These are phyloP conservation scores for Phortica magna DNA, from an alignment of 2,888 invertebrate species.

Conservation along the genomic window DNA sequence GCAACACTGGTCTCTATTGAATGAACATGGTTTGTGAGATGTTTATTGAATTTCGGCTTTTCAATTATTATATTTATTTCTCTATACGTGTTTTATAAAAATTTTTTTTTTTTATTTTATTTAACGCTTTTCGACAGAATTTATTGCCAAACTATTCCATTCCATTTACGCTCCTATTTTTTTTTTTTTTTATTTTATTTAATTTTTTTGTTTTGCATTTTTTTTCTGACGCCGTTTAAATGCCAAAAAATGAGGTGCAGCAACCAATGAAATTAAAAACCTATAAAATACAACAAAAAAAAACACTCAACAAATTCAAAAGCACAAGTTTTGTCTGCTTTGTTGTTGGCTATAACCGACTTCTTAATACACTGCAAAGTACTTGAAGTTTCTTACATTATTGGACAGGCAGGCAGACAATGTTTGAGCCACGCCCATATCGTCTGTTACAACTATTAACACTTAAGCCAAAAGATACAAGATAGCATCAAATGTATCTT, in stretches of 20 bases:
- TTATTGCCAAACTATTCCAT: background rate
- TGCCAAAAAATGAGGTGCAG: conserved; percentile 4
- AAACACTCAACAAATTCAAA: background rate
- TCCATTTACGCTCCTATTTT: background rate
- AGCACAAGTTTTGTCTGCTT: background rate
- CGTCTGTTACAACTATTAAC: no score
- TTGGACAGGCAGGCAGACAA: no score
- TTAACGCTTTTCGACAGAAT: background rate
- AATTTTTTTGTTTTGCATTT: background rate
- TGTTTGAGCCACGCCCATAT: no score
- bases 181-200: background rate
- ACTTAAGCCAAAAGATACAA: no score
- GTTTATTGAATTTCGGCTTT: no score
- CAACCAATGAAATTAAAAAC: background rate
- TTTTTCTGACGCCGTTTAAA: background rate
- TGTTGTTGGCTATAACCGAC: no score
- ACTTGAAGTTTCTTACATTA: no score
- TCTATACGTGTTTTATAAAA: background rate
- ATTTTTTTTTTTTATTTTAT: background rate
- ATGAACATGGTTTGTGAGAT: no score
- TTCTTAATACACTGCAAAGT: no score
- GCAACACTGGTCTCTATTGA: no score
- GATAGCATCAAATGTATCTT: no score
- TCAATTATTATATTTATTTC: background rate
- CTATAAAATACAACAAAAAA: background rate